Conservation (phyloP, 2,888 invertebrate species). For the Nomada goodeniana region DNA sequence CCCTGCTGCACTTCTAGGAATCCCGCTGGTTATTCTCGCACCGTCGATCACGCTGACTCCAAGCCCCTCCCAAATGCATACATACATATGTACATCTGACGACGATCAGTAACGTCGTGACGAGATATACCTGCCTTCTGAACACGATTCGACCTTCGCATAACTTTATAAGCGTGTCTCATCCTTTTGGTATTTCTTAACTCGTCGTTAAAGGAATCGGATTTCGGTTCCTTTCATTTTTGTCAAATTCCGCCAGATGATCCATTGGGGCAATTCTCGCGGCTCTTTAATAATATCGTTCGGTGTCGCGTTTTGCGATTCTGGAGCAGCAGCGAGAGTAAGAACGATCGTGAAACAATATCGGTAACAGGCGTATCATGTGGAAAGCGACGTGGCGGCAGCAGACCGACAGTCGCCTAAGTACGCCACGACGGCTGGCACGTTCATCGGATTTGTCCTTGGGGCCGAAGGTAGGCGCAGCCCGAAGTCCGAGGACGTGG, state of each 20-base stretch:
- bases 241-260: background rate
- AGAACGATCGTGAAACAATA: slow-evolving; percentile 28
- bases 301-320: background rate
- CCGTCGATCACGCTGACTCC: slow-evolving; percentile 47
- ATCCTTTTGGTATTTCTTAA: slow-evolving; percentile 69
- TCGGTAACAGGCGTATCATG: slow-evolving; percentile 49
- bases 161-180: slow-evolving; percentile 63
- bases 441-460: slow-evolving; percentile 83
- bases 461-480: slow-evolving; percentile 79
- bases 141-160: slow-evolving; percentile 60
- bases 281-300: background rate
- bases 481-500: slow-evolving; percentile 74
- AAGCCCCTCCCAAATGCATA: slow-evolving; percentile 37
- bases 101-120: slow-evolving; percentile 27
- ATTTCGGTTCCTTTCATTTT: background rate
- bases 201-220: slow-evolving; percentile 18
- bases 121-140: slow-evolving; percentile 65
- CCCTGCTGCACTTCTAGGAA: slow-evolving; percentile 64
- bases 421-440: slow-evolving; percentile 83
- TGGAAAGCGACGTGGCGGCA: slow-evolving; percentile 59
- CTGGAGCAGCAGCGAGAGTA: background rate
- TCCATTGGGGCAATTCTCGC: background rate
- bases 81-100: slow-evolving; percentile 17
- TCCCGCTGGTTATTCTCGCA: slow-evolving; percentile 64
- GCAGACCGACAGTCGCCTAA: slow-evolving; percentile 74